Evolutionary conservation across 2,797 vertebrate genomes (phyloP).

Genomic region (Myotis findleyi): DNA sequence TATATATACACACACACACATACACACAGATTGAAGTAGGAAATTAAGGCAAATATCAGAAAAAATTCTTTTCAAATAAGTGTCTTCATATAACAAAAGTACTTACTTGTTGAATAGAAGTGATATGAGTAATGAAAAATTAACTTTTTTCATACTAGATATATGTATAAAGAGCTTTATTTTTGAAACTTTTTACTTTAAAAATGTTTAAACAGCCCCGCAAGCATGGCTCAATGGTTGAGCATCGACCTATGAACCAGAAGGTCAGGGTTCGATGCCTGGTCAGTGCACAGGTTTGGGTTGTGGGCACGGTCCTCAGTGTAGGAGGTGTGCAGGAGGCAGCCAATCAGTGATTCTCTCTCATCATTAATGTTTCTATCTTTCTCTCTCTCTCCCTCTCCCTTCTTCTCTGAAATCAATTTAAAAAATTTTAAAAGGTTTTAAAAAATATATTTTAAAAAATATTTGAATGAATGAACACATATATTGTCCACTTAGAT

Average conservation of each 20-base stretch:
- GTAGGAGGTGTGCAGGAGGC: no score
- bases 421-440: no score
- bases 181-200: slow-evolving; percentile 13
- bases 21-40: not conserved
- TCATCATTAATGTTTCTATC: no score
- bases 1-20: not conserved
- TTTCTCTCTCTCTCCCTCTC: no score
- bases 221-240: no score
- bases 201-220: not conserved
- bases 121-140: slow-evolving; percentile 10
- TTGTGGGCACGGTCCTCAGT: no score
- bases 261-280: no score
- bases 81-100: not conserved
- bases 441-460: no score
- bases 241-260: no score
- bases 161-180: not conserved
- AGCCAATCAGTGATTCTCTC: no score
- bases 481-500: not conserved
- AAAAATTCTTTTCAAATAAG: slow-evolving; percentile 50
- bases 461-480: not conserved
- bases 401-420: no score
- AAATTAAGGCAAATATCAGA: slow-evolving; percentile 34
- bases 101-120: not conserved
- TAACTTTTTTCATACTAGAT: not conserved
- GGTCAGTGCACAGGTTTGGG: no score